Evolutionary conservation across 1,140 invertebrate genomes (phyloP), one percentile per base, ranked within the genome.

Genomic region (Liolophura sinensis): DNA sequence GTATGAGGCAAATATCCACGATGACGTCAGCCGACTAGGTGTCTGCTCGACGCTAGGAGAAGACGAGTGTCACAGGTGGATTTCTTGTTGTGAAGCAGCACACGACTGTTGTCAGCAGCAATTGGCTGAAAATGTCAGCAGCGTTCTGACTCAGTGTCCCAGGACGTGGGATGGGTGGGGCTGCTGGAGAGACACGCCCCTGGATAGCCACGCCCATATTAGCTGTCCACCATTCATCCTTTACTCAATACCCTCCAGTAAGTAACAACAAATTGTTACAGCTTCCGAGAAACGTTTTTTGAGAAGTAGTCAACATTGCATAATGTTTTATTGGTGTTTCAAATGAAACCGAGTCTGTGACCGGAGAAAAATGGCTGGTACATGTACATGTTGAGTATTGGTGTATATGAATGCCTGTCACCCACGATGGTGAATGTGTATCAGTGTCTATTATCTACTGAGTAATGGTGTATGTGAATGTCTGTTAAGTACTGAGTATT

Each of bases 141-240:
- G 80, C 60, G 74, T 80, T n/a, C 49, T 60, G 15, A 65, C 71
- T 5, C 40, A 89, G 79, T 96, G 93, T 81, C 86, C 85, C n/a
- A 87, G 89, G 59, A 89, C 89, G 4, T 96, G 92, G 84, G 93
- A 96, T 84, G 91, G 91, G 40, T 95, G 92, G 92, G 88, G 90
- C 6, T 96, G 93, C 80, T 95, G 93, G 93, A 91, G 92, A 31
- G 88, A 90, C 75, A 93, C 93, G 9, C 83, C 86, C 15, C 91
- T 92, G 16, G 92, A 92, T 71, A 80, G 84, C 57, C 88, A 87
- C 40, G 91, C 89, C 15, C 90, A 88, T 78, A 87, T 89, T 52
- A 86, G 86, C n/a, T 95, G 93, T 84, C 93, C 93, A 18, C 84
- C 84, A 64, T 94, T 93, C 58, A 52, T 80, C 40, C 54, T 69